Conservation (phyloP, 2,113 vertebrate genomes). For the Xiphophorus hellerii region DNA sequence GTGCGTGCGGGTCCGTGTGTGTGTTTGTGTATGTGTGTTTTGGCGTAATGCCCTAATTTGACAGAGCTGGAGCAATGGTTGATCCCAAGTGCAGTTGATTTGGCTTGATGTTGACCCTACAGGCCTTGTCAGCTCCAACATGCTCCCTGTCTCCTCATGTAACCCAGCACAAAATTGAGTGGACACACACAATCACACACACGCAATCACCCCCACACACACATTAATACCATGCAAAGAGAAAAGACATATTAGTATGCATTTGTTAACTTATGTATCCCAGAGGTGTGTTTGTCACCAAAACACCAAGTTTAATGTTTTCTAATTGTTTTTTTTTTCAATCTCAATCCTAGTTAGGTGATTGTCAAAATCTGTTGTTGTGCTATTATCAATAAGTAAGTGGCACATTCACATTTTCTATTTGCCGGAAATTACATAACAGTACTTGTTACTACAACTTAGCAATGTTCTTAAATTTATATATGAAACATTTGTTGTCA, state of each 20-base stretch:
- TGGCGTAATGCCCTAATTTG: constrained; percentile 77
- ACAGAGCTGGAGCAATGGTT: constrained; percentile 73
- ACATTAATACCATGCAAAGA: not conserved
- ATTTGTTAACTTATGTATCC: constrained; percentile 1
- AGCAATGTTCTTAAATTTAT: too few species aligned
- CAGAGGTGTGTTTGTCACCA: not conserved
- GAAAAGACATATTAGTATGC: constrained; percentile 26
- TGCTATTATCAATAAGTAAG: too few species aligned
- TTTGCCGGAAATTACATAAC: too few species aligned
- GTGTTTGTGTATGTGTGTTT: constrained; percentile 59
- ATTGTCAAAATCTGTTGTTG: too few species aligned
- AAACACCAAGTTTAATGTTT: not conserved
- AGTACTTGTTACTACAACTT: too few species aligned
- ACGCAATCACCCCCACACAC: not conserved
- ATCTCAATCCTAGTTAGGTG: too few species aligned
- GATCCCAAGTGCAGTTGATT: constrained; percentile 76
- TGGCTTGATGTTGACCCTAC: constrained; percentile 80
- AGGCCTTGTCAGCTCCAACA: constrained; percentile 79
- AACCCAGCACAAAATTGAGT: constrained; percentile 54
- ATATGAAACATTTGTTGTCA: too few species aligned
- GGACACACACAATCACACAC: constrained; percentile 59
- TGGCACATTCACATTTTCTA: too few species aligned
- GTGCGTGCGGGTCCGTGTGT: constrained; percentile 56
- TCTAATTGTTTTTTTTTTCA: not conserved
- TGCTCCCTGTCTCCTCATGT: constrained; percentile 76